Conservation (phyloP, 2,797 vertebrate genomes). For the Buceros bicornis region DNA sequence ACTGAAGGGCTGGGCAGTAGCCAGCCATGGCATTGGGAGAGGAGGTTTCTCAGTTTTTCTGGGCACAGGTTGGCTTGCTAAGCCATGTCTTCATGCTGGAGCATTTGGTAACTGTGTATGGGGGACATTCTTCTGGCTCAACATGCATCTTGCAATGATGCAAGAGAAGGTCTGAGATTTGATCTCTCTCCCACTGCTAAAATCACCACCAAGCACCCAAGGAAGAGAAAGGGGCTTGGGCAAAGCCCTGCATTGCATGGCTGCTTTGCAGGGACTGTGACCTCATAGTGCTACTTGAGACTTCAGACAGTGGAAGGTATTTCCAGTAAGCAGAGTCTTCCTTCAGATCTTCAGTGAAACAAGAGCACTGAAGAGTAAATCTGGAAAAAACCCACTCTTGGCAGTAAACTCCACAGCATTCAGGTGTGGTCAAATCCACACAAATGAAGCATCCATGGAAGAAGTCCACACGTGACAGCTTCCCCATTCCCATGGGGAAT, state of each 20-base stretch:
- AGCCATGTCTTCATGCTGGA: neutral
- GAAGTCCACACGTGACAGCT: neutral
- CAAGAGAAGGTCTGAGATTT: neutral
- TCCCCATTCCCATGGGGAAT: neutral
- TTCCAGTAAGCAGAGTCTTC: neutral
- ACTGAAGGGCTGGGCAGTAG: neutral
- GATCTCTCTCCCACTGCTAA: neutral
- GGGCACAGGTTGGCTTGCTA: neutral
- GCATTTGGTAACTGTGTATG: accelerated
- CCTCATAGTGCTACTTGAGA: accelerated
- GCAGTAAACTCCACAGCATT: neutral
- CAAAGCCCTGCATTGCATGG: neutral
- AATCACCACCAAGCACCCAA: neutral
- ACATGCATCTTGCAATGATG: neutral
- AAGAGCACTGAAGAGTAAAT: neutral
- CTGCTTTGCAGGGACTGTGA: neutral
- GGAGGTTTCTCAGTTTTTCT: neutral
- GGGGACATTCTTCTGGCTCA: neutral
- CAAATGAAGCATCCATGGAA: neutral
- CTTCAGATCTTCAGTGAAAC: neutral
- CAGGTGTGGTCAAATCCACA: neutral
- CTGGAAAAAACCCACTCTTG: too few relatives aligned
- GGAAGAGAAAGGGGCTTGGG: neutral
- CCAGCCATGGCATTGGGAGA: accelerated
- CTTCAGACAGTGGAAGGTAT: neutral